Evolutionary conservation across 2,797 vertebrate genomes (phyloP).

Genomic region (Helicolenus hilgendorfi): DNA sequence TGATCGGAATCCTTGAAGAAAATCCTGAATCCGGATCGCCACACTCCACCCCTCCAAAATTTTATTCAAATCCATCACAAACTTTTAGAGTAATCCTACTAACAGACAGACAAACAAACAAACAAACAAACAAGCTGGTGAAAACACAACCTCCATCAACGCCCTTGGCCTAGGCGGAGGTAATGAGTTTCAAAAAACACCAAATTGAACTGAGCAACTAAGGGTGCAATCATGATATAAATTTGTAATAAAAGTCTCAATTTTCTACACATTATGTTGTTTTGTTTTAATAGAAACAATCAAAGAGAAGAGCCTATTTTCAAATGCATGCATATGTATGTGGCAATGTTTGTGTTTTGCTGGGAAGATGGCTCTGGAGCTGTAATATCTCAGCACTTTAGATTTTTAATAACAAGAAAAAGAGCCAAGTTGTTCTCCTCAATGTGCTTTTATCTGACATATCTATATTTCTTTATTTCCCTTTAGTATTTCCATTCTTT

Average conservation of each 20-base stretch:
- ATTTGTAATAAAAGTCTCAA: neutral
- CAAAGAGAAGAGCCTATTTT: neutral
- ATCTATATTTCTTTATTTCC: neutral
- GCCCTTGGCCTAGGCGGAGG: no score
- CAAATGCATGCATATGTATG: neutral
- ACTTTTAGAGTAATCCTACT: no score
- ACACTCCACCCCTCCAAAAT: no score
- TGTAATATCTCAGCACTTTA: neutral
- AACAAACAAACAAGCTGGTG: no score
- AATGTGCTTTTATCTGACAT: neutral
- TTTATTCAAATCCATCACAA: no score
- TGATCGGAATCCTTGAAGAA: no score
- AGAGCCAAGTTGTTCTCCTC: neutral
- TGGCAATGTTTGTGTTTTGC: neutral
- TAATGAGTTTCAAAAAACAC: neutral
- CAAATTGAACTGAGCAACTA: neutral
- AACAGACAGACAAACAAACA: no score
- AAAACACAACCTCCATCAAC: no score
- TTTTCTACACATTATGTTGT: neutral
- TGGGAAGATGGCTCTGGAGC: neutral
- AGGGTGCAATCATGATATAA: neutral
- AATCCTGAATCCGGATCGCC: no score
- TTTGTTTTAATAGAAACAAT: neutral
- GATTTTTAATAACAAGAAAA: neutral
- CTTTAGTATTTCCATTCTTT: neutral